Conservation (phyloP, 1,140 invertebrate species). For the Acromyrmex charruanus region DNA sequence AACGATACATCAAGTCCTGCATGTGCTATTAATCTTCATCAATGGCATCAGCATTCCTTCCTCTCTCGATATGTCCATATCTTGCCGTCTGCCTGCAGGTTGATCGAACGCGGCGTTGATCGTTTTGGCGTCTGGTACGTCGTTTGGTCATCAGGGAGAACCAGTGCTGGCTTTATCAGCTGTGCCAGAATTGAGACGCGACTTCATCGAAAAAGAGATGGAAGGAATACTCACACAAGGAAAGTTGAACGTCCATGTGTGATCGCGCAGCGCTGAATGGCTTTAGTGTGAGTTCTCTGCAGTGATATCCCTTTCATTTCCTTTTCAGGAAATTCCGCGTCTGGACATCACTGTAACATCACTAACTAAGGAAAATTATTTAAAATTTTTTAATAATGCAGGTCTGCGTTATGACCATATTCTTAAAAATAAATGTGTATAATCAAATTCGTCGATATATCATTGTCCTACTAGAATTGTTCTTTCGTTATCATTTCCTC, state of each 20-base stretch:
- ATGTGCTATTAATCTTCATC: constrained; percentile 73
- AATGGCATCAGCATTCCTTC: constrained; percentile 56
- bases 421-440: background rate
- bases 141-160: background rate
- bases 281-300: too few species aligned
- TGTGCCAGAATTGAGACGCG: too few species aligned
- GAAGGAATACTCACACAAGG: too few species aligned
- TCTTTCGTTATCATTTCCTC: background rate
- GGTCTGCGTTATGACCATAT: background rate
- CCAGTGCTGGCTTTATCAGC: too few species aligned
- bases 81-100: constrained; percentile 36
- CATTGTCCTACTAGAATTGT: background rate
- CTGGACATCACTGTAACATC: too few species aligned
- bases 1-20: constrained; percentile 64
- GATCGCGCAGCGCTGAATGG: too few species aligned
- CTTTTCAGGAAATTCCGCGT: too few species aligned
- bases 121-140: constrained; percentile 9
- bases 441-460: background rate
- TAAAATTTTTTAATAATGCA: constrained; percentile 30
- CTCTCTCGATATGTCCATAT: constrained; percentile 52
- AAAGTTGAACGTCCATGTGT: too few species aligned
- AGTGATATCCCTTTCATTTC: too few species aligned
- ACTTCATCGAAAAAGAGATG: too few species aligned
- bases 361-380: background rate
- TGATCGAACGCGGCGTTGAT: constrained; percentile 34